Percentiles rank a stretch among this genome's conserved stretches.
These are phyloP conservation scores for Eospalax fontanierii DNA, from an alignment of 2,797 vertebrate species.

Conservation along the genomic window DNA sequence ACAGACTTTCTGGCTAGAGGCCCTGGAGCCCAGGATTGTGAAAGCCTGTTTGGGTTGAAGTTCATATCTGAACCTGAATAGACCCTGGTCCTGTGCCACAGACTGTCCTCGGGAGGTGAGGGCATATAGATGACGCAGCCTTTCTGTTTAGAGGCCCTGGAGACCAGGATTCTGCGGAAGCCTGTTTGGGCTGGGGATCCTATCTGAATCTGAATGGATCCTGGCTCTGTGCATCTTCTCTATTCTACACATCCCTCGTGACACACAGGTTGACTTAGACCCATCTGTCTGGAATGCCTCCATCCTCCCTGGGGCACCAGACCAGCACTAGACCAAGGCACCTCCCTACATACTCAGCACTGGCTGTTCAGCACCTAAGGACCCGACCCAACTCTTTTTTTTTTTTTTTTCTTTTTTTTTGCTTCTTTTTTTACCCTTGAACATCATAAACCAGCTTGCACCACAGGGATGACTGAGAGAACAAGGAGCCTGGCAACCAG, in stretches of 20 bases:
- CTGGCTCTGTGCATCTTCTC: too few relatives aligned
- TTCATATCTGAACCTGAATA: fast-evolving
- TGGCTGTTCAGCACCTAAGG: not conserved
- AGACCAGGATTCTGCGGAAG: not conserved
- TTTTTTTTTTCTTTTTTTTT: too few relatives aligned
- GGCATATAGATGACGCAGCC: not conserved
- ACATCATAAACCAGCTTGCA: not conserved
- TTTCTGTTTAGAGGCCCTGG: not conserved
- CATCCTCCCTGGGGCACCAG: fast-evolving
- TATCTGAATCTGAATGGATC: not conserved
- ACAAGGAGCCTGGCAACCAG: slow-evolving; percentile 47
- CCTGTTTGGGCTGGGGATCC: not conserved
- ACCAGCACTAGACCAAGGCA: not conserved
- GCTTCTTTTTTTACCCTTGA: not conserved
- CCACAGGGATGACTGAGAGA: not conserved
- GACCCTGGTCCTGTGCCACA: not conserved
- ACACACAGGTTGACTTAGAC: not conserved
- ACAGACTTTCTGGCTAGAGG: not conserved
- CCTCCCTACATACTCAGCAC: not conserved
- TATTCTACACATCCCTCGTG: not conserved
- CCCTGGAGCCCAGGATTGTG: too few relatives aligned
- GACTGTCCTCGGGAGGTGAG: too few relatives aligned
- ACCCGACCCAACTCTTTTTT: not conserved
- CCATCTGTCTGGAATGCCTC: not conserved
- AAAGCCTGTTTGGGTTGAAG: not conserved